Evolutionary conservation across 2,888 invertebrate species (phyloP).

Genomic region (Rhamphomyia laevipes): DNA sequence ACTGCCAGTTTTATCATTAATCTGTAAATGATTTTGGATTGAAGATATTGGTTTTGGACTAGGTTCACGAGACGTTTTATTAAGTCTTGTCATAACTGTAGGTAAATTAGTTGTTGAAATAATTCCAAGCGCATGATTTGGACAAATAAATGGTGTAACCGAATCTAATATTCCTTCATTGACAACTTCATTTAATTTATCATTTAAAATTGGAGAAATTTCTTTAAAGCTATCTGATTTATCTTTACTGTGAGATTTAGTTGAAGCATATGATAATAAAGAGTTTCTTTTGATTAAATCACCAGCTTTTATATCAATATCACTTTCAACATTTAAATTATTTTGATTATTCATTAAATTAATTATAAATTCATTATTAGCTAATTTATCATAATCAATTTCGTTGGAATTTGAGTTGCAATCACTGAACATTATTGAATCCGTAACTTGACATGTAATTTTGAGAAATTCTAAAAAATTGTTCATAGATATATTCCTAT

Average conservation of each 20-base stretch:
- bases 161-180: constrained; percentile 75
- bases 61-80: too few species aligned
- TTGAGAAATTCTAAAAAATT: constrained; percentile 37
- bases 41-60: too few species aligned
- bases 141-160: constrained; percentile 61
- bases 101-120: too few species aligned
- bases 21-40: too few species aligned
- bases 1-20: too few species aligned
- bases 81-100: too few species aligned
- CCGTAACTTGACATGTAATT: constrained; percentile 36
- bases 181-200: constrained; percentile 46
- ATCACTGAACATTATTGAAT: constrained; percentile 28
- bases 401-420: constrained; percentile 11
- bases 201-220: constrained; percentile 28
- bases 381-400: constrained; percentile 28
- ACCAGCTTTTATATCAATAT: background rate
- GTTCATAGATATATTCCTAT: constrained; percentile 27
- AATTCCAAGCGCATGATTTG: constrained; percentile 20
- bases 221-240: constrained; percentile 5
- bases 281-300: background rate
- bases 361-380: constrained; percentile 31
- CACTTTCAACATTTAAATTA: constrained; percentile 10
- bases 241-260: background rate
- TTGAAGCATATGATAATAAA: constrained; percentile 3
- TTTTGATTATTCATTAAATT: constrained; percentile 14